Evolutionary conservation across 2,888 invertebrate species (phyloP), one percentile per base, ranked within the genome.

Genomic region (Dioctria linearis): DNA sequence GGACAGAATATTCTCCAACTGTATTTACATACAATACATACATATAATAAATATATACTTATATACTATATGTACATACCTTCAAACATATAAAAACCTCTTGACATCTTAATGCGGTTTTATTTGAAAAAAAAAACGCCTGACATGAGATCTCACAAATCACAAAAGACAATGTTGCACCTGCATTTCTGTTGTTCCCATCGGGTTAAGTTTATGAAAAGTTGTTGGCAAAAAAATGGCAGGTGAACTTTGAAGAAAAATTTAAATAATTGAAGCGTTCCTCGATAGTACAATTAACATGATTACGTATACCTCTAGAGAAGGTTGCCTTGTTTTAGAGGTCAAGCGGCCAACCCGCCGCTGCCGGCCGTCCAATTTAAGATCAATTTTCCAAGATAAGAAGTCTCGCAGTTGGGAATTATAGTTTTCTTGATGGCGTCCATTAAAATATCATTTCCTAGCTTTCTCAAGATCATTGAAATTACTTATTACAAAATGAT

Each of bases 121-220:
- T 69, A 39, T 69, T 51, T 39, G 37, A 51, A 11, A 6, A 49
- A n/a, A 54, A 54, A 54, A 49, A 69, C 51, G 37, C 9, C 51
- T 69, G 69, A 69, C 69, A 69, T 69, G 69, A 49, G 51, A 69
- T 69, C 69, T 54, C 69, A 69, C 39, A 69, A 69, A 69, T 69
- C 69, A 69, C 69, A 69, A 69, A 69, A 69, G 69, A 69, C 69
- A 69, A 37, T 69, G 69, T 69, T 69, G 51, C 69, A 69, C 69
- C 69, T 69, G 69, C 69, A 69, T n/a, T 67, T 67, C 39, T 51
- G 40, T 25, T 51, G 40, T 25, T 69, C 69, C 51, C 69, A 69
- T 69, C 39, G 25, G 69, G 69, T 67, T 46, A 67, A 69, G 40
- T 11, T 51, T 49, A 54, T 69, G 37, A 43, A 69, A 69, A 37